phyloP scores from a whole-genome alignment of 2,797 vertebrate species.

The Limnodromus scolopaceus region DNA sequence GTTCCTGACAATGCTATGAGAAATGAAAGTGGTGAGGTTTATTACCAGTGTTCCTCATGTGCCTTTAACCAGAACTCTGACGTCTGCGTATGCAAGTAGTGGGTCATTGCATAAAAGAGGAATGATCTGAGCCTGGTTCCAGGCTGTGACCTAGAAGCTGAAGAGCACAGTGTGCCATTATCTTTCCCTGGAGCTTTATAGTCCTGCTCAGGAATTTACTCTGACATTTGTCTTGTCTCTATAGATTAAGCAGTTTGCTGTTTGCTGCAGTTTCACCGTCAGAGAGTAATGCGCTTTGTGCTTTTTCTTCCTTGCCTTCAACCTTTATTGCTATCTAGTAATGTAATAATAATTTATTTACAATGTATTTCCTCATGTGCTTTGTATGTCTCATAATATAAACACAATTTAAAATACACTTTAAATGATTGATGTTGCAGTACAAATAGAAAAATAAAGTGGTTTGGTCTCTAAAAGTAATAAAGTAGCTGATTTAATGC shows the following conservation, averaged over 20 bases:
- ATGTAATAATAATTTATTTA: conserved; percentile 43
- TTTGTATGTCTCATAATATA: conserved; percentile 9
- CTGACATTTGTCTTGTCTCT: conserved; percentile 51
- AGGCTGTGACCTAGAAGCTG: conserved; percentile 29
- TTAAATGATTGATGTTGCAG: background rate
- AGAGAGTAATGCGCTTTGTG: conserved; percentile 1
- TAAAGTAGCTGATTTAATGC: background rate
- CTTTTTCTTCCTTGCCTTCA: background rate
- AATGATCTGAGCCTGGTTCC: conserved; percentile 9
- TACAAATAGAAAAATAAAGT: conserved; percentile 38
- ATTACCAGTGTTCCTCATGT: background rate
- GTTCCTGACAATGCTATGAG: background rate
- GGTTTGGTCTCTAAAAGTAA: background rate
- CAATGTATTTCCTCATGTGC: background rate
- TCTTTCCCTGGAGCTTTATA: conserved; percentile 10
- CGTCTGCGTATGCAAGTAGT: background rate
- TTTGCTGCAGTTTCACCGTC: background rate
- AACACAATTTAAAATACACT: conserved; percentile 18
- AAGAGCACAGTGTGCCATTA: conserved; percentile 11
- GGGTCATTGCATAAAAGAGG: background rate
- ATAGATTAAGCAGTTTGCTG: conserved; percentile 46
- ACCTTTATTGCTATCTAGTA: conserved; percentile 8
- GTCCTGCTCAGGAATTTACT: conserved; percentile 12
- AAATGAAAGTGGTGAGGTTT: background rate
- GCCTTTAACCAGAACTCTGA: background rate